A percentile compares a stretch with the other conserved stretches of the same genome.
Evolutionary conservation across 1,140 invertebrate genomes (phyloP).

Genomic region (Drosophila chauvacae): DNA sequence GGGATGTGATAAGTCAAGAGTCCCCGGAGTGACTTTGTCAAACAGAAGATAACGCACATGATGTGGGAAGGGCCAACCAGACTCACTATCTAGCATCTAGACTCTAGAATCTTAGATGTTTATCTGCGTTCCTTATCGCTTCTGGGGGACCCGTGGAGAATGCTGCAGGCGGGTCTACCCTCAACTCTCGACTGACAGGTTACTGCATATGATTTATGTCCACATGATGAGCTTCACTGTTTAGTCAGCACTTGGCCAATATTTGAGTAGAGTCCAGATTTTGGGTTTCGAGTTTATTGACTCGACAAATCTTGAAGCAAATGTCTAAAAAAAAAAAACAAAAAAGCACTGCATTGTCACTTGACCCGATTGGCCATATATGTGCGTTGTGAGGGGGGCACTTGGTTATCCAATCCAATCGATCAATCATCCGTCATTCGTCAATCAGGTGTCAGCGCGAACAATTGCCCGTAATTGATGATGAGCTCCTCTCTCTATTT

Average conservation of each 20-base stretch:
- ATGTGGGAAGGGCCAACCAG: slow-evolving; percentile 33
- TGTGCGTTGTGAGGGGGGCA: slow-evolving; percentile 11
- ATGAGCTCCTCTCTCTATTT: slow-evolving; percentile 30
- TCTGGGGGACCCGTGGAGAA: slow-evolving; percentile 17
- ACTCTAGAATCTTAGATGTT: slow-evolving; percentile 18
- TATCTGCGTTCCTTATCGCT: slow-evolving; percentile 58
- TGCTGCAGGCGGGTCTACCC: slow-evolving; percentile 45
- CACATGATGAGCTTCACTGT: slow-evolving; percentile 19
- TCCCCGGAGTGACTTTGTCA: slow-evolving; percentile 31
- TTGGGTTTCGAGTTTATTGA: slow-evolving; percentile 23
- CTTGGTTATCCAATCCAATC: slow-evolving; percentile 41
- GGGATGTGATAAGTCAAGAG: slow-evolving; percentile 50
- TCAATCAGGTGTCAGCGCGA: slow-evolving; percentile 41
- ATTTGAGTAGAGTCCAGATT: slow-evolving; percentile 40
- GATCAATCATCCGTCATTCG: slow-evolving; percentile 42
- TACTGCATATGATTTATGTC: slow-evolving; percentile 72
- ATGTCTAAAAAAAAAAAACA: not conserved
- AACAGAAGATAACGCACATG: slow-evolving; percentile 46
- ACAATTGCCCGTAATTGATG: slow-evolving; percentile 64
- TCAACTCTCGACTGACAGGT: slow-evolving; percentile 35
- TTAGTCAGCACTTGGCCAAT: slow-evolving; percentile 41
- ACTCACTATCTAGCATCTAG: slow-evolving; percentile 18
- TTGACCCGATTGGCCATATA: slow-evolving; percentile 44
- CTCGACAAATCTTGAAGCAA: slow-evolving; percentile 9
- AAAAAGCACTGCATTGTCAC: slow-evolving; percentile 13